These are phyloP conservation scores for Actinia equina DNA, from an alignment of 64 coral and sea anemone genomes.

Conservation along the genomic window DNA sequence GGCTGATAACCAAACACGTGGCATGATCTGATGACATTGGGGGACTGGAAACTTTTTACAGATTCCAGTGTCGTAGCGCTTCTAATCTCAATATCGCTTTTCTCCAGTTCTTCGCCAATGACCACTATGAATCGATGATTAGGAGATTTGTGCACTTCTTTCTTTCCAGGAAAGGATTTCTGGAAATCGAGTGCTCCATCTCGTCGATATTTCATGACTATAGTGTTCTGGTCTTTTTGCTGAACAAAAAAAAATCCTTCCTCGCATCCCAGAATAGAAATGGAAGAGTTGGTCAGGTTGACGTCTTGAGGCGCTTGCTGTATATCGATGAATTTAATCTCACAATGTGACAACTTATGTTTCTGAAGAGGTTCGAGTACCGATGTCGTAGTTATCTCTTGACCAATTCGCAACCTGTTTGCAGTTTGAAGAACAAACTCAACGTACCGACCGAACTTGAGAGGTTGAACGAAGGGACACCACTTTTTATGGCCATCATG, in stretches of 20 bases:
- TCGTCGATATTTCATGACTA: not conserved
- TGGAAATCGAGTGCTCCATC: not conserved
- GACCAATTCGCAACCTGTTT: not conserved
- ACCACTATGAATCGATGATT: not conserved
- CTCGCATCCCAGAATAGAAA: not conserved
- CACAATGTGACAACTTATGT: not conserved
- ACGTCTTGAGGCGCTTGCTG: too few relatives aligned
- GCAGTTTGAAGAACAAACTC: slow-evolving; percentile 3
- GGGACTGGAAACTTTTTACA: not conserved
- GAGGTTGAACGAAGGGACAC: not conserved
- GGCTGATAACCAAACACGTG: slow-evolving; percentile 10
- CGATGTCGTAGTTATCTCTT: not conserved
- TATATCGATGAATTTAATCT: not conserved
- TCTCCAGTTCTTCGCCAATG: too few relatives aligned
- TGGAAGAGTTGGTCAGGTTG: too few relatives aligned
- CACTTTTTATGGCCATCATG: not conserved
- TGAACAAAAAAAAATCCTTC: not conserved
- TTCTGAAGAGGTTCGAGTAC: not conserved
- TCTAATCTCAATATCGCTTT: not conserved
- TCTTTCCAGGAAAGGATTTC: not conserved
- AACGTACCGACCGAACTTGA: not conserved
- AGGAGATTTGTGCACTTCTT: not conserved
- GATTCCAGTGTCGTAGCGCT: not conserved
- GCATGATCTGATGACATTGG: not conserved
- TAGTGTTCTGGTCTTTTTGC: not conserved